Evolutionary conservation across 2,113 vertebrate genomes (phyloP), one percentile per base, ranked within the genome.

Genomic region (Silurus meridionalis): DNA sequence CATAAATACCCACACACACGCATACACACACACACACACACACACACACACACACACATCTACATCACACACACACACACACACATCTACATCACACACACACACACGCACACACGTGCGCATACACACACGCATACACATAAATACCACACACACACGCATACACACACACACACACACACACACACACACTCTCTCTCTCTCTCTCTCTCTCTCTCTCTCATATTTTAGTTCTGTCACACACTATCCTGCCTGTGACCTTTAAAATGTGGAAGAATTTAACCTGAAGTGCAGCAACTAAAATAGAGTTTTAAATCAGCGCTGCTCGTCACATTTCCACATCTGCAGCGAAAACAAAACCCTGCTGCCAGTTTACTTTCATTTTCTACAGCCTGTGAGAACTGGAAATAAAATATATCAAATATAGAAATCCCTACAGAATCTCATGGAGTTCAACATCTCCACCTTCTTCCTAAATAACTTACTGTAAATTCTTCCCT

Each of bases 221-320:
- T 67, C 48, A 63, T 58, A 80, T 53, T 25, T 52, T n/a, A 55
- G 23, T 52, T 48, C 50, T 52, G 53, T 78, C 71, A 50, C 50
- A 14, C 21, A 53, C 14, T 53, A 57, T 53, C 77, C 14, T n/a
- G 61, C 21, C 9, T 13, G 25, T 74, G 78, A 88, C 63, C 82
- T 53, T 64, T 37, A 10, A 57, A 86, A 80, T 72, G 58, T 84
- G 72, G 66, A 88, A 79, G 79, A 83, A 89, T 77, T 86, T 87
- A 79, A 87, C 86, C 87, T 83, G 15, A 61, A 82, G 72, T 15
- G 46, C 64, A 25, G 50, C 9, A 61, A 61, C 48, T 53, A 87
- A 86, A 86, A 81, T 63, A 53, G 48, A 75, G 21, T 53, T 75
- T 75, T 75, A 75, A 50, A 72, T 72, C 17, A 50, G 11, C 48